phyloP scores from a whole-genome alignment of 2,888 invertebrate genomes.

The Oscheius sp. region DNA sequence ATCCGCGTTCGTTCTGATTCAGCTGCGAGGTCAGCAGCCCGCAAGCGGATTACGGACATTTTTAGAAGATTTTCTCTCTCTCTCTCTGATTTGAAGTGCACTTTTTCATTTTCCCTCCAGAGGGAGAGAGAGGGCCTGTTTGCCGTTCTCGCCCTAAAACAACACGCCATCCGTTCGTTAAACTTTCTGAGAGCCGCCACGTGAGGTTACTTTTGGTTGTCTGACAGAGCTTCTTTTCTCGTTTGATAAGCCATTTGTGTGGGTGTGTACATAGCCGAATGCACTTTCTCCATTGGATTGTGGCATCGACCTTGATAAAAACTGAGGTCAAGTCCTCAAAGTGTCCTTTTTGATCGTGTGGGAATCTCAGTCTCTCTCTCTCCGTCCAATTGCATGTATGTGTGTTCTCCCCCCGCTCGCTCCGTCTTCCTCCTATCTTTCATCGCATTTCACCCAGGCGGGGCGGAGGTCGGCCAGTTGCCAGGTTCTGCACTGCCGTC shows the following conservation, averaged over 20 bases:
- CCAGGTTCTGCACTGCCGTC: too few species aligned
- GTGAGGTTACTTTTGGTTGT: too few species aligned
- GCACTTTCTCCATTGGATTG: neutral
- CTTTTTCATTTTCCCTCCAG: constrained; percentile 1
- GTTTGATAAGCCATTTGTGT: neutral
- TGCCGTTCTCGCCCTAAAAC: constrained; percentile 25
- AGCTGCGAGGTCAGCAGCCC: neutral
- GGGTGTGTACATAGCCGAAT: neutral
- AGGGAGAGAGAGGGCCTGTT: too few species aligned
- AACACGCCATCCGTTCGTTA: neutral
- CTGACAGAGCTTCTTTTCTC: too few species aligned
- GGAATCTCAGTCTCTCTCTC: neutral
- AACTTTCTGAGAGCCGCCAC: too few species aligned
- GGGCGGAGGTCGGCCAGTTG: constrained; percentile 2
- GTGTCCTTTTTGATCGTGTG: neutral
- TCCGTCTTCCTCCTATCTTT: constrained; percentile 28
- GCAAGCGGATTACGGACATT: too few species aligned
- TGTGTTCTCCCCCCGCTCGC: constrained; percentile 26
- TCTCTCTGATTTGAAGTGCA: too few species aligned
- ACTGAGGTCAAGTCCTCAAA: neutral
- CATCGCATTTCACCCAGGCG: constrained; percentile 31
- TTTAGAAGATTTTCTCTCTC: too few species aligned
- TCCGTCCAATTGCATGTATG: neutral
- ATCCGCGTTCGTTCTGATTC: neutral
- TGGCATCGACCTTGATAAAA: neutral